Base-by-base conservation (phyloP, 1,140 invertebrate species). In the Patella vulgata region DNA sequence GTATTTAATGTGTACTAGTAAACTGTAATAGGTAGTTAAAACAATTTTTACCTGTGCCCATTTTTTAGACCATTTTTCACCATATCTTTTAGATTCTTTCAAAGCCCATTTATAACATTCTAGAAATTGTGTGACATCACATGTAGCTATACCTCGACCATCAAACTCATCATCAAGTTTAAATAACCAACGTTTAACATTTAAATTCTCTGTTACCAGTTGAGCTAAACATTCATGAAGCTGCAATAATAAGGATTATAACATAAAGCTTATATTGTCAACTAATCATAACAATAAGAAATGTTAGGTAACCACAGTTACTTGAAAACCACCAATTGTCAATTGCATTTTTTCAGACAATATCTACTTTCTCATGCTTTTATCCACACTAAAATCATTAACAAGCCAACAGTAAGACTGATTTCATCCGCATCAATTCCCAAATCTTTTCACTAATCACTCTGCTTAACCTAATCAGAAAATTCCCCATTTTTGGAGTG, bases 41-140 rank as follows among this genome's bases (percentile, higher is more conserved):
- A 19, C 12, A 54, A 54, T 23, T 25, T 39, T 14, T 59, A 82
- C 80, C 76, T 85, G 82, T 27, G 84, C 83, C 83, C 83, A 85
- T 69, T 83, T 83, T 57, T 83, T 82, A 30, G 33, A 75, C 84
- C 84, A 85, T 56, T 84, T 83, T 19, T 84, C 81, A 9, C 82
- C 82, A 66, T 83, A 85, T 70, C 81, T 67, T 14, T 70, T 58
- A 19, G 70, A 70, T 64, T 84, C 83, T 59, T 82, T 84, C 27
- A 77, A 55, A n/a, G 79, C 81, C 79, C 80, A 84, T 14, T 62
- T 58, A 63, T 82, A 84, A 59, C 83, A 83, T 46, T 73, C 63
- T 17, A 85, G 67, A 52, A 83, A 69, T 31, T 74, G 70, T 3
- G 74, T 55, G 17, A 83, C 68, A 58, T 84, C 77, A 65, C 81